Percentiles rank a stretch among this genome's conserved stretches.
These are phyloP conservation scores for Tauraco erythrolophus DNA, from an alignment of 2,113 vertebrate genomes.

Conservation along the genomic window DNA sequence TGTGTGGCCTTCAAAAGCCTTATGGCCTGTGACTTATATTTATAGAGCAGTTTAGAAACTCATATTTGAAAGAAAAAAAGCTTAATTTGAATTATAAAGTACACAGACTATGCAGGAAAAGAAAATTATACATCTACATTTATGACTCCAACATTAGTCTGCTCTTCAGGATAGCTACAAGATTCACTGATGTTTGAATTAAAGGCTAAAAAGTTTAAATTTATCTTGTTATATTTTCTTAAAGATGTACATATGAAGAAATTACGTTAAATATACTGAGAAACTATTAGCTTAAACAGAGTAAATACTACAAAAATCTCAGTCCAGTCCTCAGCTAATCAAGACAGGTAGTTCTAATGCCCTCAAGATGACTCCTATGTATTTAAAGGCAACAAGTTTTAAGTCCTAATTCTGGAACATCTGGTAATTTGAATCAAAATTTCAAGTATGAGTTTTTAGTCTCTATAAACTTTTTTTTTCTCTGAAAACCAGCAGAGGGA, in stretches of 20 bases:
- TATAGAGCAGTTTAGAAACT: neutral
- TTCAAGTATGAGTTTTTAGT: neutral
- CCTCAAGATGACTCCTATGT: neutral
- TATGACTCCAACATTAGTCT: neutral
- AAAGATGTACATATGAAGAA: neutral
- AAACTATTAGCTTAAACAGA: neutral
- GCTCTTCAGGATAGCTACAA: neutral
- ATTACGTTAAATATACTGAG: neutral
- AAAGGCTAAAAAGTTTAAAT: neutral
- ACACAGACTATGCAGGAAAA: neutral
- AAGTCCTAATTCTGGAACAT: neutral
- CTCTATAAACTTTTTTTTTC: neutral
- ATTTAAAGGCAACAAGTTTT: neutral
- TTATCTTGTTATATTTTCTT: neutral
- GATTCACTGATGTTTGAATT: neutral
- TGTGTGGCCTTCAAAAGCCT: neutral
- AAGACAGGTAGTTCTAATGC: neutral
- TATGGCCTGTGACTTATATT: neutral
- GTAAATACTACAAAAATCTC: neutral
- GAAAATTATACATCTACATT: neutral
- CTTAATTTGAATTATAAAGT: neutral
- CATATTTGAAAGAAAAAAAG: neutral
- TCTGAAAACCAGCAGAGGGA: conserved; percentile 71
- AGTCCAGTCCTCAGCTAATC: neutral
- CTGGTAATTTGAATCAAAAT: neutral